Evolutionary conservation across 30 jellyfish, hydroid and myxozoan genomes (phyloP).

Genomic region (Aurelia sp.): DNA sequence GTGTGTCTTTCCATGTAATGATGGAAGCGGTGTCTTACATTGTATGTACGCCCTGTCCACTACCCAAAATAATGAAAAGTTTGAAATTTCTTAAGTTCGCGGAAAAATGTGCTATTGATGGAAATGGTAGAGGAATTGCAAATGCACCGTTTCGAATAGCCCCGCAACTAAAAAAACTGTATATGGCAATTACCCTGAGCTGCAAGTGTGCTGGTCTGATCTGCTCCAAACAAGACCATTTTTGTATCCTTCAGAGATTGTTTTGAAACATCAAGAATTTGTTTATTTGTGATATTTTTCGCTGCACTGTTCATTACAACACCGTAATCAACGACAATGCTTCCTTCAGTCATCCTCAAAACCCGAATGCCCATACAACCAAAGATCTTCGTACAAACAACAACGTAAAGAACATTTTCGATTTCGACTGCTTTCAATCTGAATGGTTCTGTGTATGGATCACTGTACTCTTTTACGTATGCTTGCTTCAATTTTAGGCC

Average conservation of each 20-base stretch:
- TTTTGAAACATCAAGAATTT: conserved; percentile 21
- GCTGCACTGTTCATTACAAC: conserved; percentile 5
- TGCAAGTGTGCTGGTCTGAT: conserved; percentile 16
- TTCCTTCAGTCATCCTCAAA: conserved; percentile 21
- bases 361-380: conserved; percentile 44
- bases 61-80: too few species aligned
- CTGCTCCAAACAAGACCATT: conserved; percentile 20
- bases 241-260: conserved; percentile 12
- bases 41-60: too few species aligned
- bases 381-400: conserved; percentile 34
- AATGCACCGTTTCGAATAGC: neutral
- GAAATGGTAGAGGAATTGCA: too few species aligned
- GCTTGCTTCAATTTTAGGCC: conserved; percentile 42
- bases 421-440: conserved; percentile 54
- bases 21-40: too few species aligned
- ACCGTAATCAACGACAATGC: conserved; percentile 58
- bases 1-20: neutral
- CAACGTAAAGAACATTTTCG: conserved; percentile 28
- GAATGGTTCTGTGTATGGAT: conserved; percentile 13
- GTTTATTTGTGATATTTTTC: conserved; percentile 13
- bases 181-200: conserved; percentile 22
- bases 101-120: too few species aligned
- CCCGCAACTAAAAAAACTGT: neutral
- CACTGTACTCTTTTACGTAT: conserved; percentile 19
- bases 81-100: too few species aligned